A percentile compares a stretch with the other conserved stretches of the same genome.
phyloP scores from a whole-genome alignment of 2,888 invertebrate genomes.

The Oligia fasciuncula region DNA sequence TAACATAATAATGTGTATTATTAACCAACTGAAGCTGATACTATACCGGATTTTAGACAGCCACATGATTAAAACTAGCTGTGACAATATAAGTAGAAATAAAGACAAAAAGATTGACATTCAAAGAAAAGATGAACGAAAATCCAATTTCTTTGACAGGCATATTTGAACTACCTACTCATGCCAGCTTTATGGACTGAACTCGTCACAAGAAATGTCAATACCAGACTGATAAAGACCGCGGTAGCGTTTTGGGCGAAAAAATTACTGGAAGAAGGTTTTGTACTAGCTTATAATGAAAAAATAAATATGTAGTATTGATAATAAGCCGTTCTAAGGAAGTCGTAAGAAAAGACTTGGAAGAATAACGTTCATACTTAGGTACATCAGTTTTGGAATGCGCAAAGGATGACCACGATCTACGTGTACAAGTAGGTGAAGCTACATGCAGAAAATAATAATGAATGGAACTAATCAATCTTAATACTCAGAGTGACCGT shows the following conservation, averaged over 20 bases:
- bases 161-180: neutral
- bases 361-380: neutral
- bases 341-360: neutral
- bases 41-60: neutral
- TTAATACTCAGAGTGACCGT: neutral
- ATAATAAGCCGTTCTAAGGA: neutral
- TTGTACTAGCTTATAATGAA: neutral
- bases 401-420: neutral
- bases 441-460: neutral
- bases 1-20: neutral
- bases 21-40: neutral
- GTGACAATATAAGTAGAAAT: neutral
- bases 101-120: neutral
- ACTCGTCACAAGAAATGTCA: neutral
- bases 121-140: neutral
- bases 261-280: neutral
- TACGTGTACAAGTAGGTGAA: neutral
- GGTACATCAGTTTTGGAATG: neutral
- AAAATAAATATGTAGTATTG: neutral
- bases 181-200: neutral
- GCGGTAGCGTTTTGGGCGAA: neutral
- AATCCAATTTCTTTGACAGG: neutral
- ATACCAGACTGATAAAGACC: neutral
- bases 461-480: neutral
- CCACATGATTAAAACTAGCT: neutral